These are phyloP conservation scores for Thunnus albacares DNA, from an alignment of 2,797 vertebrate genomes.

Conservation along the genomic window DNA sequence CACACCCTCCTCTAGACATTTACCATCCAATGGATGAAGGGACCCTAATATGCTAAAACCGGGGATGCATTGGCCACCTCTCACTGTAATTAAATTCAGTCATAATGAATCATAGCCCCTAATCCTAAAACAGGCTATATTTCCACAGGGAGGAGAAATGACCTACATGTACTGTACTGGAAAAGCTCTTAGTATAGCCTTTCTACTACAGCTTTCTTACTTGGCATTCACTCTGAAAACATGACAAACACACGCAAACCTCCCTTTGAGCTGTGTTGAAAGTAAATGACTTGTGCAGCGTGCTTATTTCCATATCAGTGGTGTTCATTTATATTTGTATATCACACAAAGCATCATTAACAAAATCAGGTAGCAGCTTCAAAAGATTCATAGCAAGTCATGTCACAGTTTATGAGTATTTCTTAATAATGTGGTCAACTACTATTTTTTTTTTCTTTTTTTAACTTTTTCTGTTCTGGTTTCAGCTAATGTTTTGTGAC, in stretches of 20 bases:
- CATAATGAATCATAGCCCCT: slow-evolving; percentile 82
- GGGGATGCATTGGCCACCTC: slow-evolving; percentile 74
- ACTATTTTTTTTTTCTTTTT: not conserved
- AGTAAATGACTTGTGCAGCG: slow-evolving; percentile 39
- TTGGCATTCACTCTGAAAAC: slow-evolving; percentile 46
- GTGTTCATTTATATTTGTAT: slow-evolving; percentile 45
- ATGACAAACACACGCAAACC: slow-evolving; percentile 59
- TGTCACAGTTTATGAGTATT: slow-evolving; percentile 24
- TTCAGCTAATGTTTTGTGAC: slow-evolving; percentile 47
- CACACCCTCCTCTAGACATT: slow-evolving; percentile 56
- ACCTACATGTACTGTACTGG: slow-evolving; percentile 81
- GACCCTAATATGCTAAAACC: slow-evolving; percentile 77
- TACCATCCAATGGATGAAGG: slow-evolving; percentile 64
- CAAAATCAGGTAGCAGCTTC: slow-evolving; percentile 45
- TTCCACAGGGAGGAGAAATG: slow-evolving; percentile 79
- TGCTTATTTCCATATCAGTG: slow-evolving; percentile 60
- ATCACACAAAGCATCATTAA: slow-evolving; percentile 33
- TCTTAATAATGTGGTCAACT: slow-evolving; percentile 44
- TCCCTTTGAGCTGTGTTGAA: slow-evolving; percentile 59
- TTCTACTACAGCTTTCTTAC: slow-evolving; percentile 52
- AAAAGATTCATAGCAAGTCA: slow-evolving; percentile 23
- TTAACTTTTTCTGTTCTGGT: slow-evolving; percentile 7
- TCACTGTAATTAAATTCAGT: slow-evolving; percentile 82
- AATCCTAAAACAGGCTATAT: slow-evolving; percentile 81
- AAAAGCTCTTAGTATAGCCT: slow-evolving; percentile 60